Evolutionary conservation across 2,888 invertebrate genomes (phyloP).

Genomic region (Megastigmus dorsalis): DNA sequence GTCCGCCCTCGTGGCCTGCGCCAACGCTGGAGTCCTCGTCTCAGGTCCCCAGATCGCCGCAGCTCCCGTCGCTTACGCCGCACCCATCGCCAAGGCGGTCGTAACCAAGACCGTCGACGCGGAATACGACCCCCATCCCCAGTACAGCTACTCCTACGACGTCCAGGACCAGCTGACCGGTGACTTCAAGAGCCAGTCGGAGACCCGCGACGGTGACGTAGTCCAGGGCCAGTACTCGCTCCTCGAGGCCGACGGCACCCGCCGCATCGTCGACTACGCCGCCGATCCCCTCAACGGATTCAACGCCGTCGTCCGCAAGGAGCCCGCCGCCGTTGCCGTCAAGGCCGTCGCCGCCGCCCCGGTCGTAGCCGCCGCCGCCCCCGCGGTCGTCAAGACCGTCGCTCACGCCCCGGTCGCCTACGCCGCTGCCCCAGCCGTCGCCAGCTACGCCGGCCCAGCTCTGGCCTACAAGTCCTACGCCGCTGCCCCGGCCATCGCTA

Average conservation of each 20-base stretch:
- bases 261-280: slow-evolving; percentile 69
- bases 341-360: slow-evolving; percentile 65
- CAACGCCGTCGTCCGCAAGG: slow-evolving; percentile 71
- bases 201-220: slow-evolving; percentile 68
- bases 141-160: slow-evolving; percentile 69
- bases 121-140: slow-evolving; percentile 70
- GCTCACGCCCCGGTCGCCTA: slow-evolving; percentile 39
- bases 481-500: background rate
- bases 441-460: slow-evolving; percentile 51
- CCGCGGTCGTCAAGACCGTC: slow-evolving; percentile 54
- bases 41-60: slow-evolving; percentile 41
- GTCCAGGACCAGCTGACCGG: slow-evolving; percentile 68
- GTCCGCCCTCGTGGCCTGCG: slow-evolving; percentile 74
- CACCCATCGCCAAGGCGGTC: slow-evolving; percentile 65
- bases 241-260: slow-evolving; percentile 75
- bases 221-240: slow-evolving; percentile 74
- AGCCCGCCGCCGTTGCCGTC: slow-evolving; percentile 61
- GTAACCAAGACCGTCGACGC: slow-evolving; percentile 65
- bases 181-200: slow-evolving; percentile 68
- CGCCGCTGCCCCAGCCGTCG: slow-evolving; percentile 57
- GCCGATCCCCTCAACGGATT: slow-evolving; percentile 69
- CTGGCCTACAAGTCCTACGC: slow-evolving; percentile 63
- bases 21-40: slow-evolving; percentile 73
- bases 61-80: slow-evolving; percentile 61
- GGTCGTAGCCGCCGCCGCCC: slow-evolving; percentile 61